These are phyloP conservation scores for Tigriopus californicus DNA, from an alignment of 2,888 invertebrate genomes.

Conservation along the genomic window DNA sequence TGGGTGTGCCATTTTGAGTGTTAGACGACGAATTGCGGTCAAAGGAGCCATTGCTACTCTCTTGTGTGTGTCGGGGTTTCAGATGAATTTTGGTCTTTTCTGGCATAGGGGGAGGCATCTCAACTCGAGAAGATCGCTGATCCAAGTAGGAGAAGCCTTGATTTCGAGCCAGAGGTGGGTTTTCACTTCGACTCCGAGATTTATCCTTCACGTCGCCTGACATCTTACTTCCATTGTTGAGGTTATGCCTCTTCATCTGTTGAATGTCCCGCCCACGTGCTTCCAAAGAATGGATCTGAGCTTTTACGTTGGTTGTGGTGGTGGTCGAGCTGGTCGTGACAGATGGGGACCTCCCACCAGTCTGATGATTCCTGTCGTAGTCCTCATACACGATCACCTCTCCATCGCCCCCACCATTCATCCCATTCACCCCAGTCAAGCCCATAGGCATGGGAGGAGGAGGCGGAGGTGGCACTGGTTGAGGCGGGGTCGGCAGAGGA, in stretches of 20 bases:
- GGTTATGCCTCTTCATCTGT: neutral
- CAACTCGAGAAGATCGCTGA: neutral
- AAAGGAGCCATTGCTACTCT: too few species aligned
- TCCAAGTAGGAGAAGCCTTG: neutral
- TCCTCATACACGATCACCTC: too few species aligned
- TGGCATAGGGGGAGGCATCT: neutral
- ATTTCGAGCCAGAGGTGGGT: neutral
- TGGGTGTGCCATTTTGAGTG: too few species aligned
- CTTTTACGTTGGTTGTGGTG: neutral
- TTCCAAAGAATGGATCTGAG: neutral
- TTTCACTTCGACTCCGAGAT: neutral
- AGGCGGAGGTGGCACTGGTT: neutral
- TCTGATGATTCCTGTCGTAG: too few species aligned
- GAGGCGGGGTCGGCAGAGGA: constrained; percentile 10
- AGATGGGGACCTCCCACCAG: neutral
- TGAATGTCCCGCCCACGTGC: neutral
- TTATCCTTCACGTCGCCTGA: neutral
- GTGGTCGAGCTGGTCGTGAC: constrained; percentile 1
- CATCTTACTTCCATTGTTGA: neutral
- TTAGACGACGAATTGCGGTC: too few species aligned
- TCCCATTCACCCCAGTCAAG: too few species aligned
- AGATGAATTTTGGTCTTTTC: constrained; percentile 1
- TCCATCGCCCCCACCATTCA: too few species aligned
- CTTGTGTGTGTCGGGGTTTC: neutral
- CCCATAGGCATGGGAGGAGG: too few species aligned